phyloP scores from a whole-genome alignment of 64 coral and sea anemone species.

The Porites lutea region DNA sequence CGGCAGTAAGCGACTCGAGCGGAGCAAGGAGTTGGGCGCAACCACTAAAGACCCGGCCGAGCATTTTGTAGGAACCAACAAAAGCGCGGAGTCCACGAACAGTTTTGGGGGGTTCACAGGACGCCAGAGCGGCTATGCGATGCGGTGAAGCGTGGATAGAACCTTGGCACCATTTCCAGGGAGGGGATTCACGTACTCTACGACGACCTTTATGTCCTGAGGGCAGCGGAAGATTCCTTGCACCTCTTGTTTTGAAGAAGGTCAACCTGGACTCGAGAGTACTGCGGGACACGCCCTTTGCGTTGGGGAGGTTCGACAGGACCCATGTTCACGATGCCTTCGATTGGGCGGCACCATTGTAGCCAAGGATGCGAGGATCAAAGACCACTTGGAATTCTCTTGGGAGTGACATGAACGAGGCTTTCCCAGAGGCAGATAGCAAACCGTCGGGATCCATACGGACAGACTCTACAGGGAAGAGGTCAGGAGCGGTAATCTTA shows the following conservation, averaged over 20 bases:
- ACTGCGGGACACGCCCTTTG: slow-evolving; percentile 30
- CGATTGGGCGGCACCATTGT: slow-evolving; percentile 41
- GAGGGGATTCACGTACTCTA: slow-evolving; percentile 24
- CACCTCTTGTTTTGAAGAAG: slow-evolving; percentile 29
- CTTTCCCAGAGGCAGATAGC: not conserved
- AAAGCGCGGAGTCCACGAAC: slow-evolving; percentile 24
- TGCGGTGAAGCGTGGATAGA: slow-evolving; percentile 12
- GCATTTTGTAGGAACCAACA: slow-evolving; percentile 17
- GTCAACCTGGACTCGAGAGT: slow-evolving; percentile 34
- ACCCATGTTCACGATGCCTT: slow-evolving; percentile 41
- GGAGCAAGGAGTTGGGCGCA: not conserved
- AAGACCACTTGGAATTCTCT: slow-evolving; percentile 43
- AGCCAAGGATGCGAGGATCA: slow-evolving; percentile 20
- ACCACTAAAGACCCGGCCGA: slow-evolving; percentile 1
- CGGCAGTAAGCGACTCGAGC: not conserved
- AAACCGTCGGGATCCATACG: slow-evolving; percentile 23
- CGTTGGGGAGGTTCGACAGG: slow-evolving; percentile 21
- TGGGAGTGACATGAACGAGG: not conserved
- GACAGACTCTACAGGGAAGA: not conserved
- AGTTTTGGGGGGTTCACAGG: slow-evolving; percentile 10
- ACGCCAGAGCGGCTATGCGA: slow-evolving; percentile 15
- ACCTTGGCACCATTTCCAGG: not conserved
- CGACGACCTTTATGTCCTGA: slow-evolving; percentile 15
- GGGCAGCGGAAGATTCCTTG: slow-evolving; percentile 11
- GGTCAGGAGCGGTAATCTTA: not conserved